Evolutionary conservation across 1,140 invertebrate genomes (phyloP), one percentile per base, ranked within the genome.

Genomic region (Eumeta japonica): DNA sequence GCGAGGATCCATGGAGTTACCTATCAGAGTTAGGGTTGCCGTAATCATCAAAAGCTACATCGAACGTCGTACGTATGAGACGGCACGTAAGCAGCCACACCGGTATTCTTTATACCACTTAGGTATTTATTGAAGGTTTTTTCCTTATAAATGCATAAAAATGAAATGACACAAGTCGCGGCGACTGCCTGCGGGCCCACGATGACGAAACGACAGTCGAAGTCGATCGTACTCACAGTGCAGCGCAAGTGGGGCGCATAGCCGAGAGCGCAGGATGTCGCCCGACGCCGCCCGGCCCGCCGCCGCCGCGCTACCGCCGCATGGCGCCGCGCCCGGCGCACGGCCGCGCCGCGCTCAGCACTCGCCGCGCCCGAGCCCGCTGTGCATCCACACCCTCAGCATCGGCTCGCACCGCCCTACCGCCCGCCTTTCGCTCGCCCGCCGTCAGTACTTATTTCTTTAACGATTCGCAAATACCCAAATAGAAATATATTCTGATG

Each of bases 171-270:
- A n/a, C n/a, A n/a, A n/a, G n/a, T n/a, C n/a, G n/a, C n/a, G n/a
- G n/a, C n/a, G n/a, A n/a, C n/a, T n/a, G n/a, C n/a, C n/a, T n/a
- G n/a, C n/a, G n/a, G n/a, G n/a, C n/a, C n/a, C n/a, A n/a, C n/a
- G n/a, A n/a, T n/a, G n/a, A n/a, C n/a, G n/a, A n/a, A n/a, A n/a
- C n/a, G n/a, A n/a, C n/a, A n/a, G n/a, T n/a, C n/a, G n/a, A n/a
- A n/a, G n/a, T n/a, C n/a, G n/a, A n/a, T n/a, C n/a, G 37, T 66
- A 76, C 73, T 76, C 52, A 76, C 73, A 66, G 58, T 71, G 73
- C 66, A 71, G 67, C 66, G 66, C 67, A 62, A 67, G 55, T 62
- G 60, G 64, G 66, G 68, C 70, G 67, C 73, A 76, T 76, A 68
- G 73, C 73, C 70, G 71, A 67, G 58, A 68, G 63, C 65, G 64